phyloP scores from a whole-genome alignment of 2,113 vertebrate species.

The Ardeotis arabs region DNA sequence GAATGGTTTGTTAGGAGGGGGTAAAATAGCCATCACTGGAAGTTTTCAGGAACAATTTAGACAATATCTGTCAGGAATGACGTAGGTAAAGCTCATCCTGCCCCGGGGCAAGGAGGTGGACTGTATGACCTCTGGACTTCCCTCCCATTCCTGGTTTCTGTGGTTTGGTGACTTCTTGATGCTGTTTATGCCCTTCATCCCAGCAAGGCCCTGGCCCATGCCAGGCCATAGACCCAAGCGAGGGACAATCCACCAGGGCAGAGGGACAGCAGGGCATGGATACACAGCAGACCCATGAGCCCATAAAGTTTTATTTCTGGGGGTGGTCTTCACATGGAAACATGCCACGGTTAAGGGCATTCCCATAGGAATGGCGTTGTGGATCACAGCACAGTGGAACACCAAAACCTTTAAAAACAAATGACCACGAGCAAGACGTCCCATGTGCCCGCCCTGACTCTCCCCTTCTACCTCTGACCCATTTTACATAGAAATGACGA shows the following conservation, averaged over 20 bases:
- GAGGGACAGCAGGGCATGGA: background rate
- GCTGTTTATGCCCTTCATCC: background rate
- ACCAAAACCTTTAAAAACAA: background rate
- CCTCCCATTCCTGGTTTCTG: background rate
- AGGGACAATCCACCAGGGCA: background rate
- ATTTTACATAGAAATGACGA: background rate
- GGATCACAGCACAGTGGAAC: background rate
- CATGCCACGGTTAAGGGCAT: rapidly evolving
- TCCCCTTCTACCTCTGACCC: too few species aligned
- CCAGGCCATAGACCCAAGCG: background rate
- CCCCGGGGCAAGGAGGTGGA: background rate
- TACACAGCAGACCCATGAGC: rapidly evolving
- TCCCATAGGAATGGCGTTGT: background rate
- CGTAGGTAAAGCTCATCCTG: background rate
- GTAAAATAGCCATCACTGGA: background rate
- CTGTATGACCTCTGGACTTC: background rate
- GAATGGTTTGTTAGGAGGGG: background rate
- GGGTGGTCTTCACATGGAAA: rapidly evolving
- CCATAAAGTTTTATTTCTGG: background rate
- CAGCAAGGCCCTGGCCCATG: rapidly evolving
- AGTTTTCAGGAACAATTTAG: constrained; percentile 18
- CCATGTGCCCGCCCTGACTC: background rate
- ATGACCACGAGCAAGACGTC: background rate
- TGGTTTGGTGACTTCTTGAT: background rate
- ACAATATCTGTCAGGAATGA: background rate